These are phyloP conservation scores for Melanerpes formicivorus DNA, from an alignment of 2,113 vertebrate species.

Conservation along the genomic window DNA sequence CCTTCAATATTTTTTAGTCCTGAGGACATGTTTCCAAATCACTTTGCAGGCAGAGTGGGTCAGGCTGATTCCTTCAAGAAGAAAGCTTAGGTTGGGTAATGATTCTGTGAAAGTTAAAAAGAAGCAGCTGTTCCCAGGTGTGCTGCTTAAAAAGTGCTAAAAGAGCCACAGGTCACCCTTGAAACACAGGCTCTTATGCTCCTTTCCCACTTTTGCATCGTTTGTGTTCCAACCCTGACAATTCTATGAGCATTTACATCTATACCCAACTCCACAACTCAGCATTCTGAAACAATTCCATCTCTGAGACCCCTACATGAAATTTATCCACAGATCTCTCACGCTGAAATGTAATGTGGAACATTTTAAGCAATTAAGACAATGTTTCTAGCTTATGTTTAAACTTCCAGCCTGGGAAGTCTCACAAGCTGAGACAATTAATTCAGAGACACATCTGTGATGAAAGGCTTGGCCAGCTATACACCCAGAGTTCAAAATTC, in stretches of 20 bases:
- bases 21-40: neutral
- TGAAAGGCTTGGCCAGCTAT: constrained; percentile 45
- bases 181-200: neutral
- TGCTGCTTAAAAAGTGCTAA: neutral
- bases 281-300: neutral
- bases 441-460: constrained; percentile 11
- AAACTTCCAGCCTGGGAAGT: constrained; percentile 30
- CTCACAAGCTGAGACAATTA: constrained; percentile 34
- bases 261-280: neutral
- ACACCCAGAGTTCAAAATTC: constrained; percentile 45
- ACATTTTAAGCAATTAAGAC: neutral
- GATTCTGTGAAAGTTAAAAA: neutral
- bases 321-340: neutral
- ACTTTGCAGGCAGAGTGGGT: neutral
- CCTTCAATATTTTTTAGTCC: neutral
- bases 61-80: neutral
- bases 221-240: neutral
- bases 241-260: neutral
- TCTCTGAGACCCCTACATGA: neutral
- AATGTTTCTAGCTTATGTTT: neutral
- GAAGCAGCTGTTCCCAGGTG: neutral
- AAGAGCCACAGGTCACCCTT: neutral
- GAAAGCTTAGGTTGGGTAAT: neutral
- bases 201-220: neutral
- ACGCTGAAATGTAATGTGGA: neutral